A percentile compares a stretch with the other conserved stretches of the same genome.
Conservation (phyloP, 2,888 invertebrate genomes). For the Drosophila subquinaria region DNA sequence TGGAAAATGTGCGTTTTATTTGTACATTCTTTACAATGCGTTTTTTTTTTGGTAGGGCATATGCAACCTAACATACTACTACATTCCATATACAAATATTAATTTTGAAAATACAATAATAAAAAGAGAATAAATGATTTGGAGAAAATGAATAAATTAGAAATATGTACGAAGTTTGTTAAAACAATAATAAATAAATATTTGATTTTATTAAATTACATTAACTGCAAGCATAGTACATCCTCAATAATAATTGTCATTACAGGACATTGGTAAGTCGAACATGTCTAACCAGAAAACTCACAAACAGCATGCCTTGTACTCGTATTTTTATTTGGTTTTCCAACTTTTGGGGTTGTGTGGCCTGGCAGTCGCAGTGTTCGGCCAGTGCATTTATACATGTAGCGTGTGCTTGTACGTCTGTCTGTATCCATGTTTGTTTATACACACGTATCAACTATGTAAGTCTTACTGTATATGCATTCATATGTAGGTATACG, state of each 20-base stretch:
- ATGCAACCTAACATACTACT: slow-evolving; percentile 40
- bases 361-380: slow-evolving; percentile 58
- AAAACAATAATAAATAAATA: background rate
- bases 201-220: too few relatives aligned
- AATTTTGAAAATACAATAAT: background rate
- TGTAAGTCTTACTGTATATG: slow-evolving; percentile 36
- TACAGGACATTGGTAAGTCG: slow-evolving; percentile 49
- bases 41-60: slow-evolving; percentile 57
- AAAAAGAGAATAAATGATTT: background rate
- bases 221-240: background rate
- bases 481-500: slow-evolving; percentile 32
- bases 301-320: slow-evolving; percentile 69
- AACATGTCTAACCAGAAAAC: slow-evolving; percentile 36
- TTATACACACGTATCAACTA: slow-evolving; percentile 28
- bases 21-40: slow-evolving; percentile 69
- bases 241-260: background rate
- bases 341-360: slow-evolving; percentile 80
- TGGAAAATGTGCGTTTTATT: slow-evolving; percentile 81
- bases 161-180: background rate
- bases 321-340: slow-evolving; percentile 76
- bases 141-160: background rate
- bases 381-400: slow-evolving; percentile 61
- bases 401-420: slow-evolving; percentile 27
- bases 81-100: background rate
- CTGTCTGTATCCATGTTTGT: slow-evolving; percentile 30